Evolutionary conservation across 2,888 invertebrate genomes (phyloP).

Genomic region (Pachycephus smyrnensis): DNA sequence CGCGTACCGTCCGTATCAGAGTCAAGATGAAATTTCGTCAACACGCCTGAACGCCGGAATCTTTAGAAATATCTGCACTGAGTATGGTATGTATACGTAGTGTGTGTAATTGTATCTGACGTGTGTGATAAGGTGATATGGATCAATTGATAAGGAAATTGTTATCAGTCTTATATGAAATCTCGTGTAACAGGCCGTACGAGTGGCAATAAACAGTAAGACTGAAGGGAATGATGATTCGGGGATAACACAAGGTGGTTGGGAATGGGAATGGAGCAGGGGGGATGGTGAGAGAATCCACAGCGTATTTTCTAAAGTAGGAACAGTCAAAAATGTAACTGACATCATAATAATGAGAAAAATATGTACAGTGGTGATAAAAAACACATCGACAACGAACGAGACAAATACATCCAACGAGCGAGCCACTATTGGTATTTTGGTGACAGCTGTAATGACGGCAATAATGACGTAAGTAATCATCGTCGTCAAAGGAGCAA

Average conservation of each 20-base stretch:
- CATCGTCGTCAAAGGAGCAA: not conserved
- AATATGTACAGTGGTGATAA: slow-evolving; percentile 63
- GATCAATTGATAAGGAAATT: not conserved
- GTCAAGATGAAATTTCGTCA: not conserved
- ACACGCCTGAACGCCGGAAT: not conserved
- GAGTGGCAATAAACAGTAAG: not conserved
- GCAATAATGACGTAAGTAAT: not conserved
- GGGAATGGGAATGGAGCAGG: not conserved
- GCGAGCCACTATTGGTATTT: slow-evolving; percentile 64
- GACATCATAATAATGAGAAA: slow-evolving; percentile 61
- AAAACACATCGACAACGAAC: slow-evolving; percentile 67
- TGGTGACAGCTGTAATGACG: slow-evolving; percentile 59
- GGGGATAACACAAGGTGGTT: not conserved
- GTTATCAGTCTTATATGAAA: not conserved
- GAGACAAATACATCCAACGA: slow-evolving; percentile 67
- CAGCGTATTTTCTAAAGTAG: slow-evolving; percentile 31
- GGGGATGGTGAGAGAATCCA: slow-evolving; percentile 27
- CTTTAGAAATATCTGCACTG: slow-evolving; percentile 64
- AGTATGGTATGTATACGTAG: slow-evolving; percentile 29
- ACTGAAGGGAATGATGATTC: not conserved
- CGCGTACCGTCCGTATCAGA: not conserved
- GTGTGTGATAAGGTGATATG: slow-evolving; percentile 35
- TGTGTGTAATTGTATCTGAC: slow-evolving; percentile 47
- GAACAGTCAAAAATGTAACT: slow-evolving; percentile 59
- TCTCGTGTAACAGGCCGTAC: not conserved